These are phyloP conservation scores for Halcyon malimbica DNA, from an alignment of 2,113 vertebrate species.

Conservation along the genomic window DNA sequence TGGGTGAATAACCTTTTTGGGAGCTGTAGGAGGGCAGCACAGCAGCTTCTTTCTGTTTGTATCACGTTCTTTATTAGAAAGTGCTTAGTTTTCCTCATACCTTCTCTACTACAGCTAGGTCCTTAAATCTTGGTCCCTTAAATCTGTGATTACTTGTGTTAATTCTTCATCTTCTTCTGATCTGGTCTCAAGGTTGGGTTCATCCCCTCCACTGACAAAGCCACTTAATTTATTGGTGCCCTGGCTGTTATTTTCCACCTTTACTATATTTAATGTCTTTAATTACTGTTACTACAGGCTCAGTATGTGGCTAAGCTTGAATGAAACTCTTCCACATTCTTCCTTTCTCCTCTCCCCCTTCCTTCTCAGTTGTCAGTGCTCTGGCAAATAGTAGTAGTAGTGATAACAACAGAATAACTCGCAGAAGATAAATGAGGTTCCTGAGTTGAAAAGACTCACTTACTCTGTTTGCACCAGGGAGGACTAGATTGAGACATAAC, in stretches of 20 bases:
- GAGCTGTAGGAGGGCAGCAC: background rate
- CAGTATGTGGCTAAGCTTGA: background rate
- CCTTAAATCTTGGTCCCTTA: background rate
- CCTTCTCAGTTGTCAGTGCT: background rate
- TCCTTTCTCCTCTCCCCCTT: background rate
- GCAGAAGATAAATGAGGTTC: background rate
- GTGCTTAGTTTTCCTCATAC: background rate
- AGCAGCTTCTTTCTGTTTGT: background rate
- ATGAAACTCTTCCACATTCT: background rate
- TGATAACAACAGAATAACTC: background rate
- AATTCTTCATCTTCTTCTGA: background rate
- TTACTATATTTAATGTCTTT: background rate
- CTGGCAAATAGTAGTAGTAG: background rate
- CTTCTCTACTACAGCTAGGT: background rate
- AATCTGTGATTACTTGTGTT: background rate
- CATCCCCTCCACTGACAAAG: background rate
- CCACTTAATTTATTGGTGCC: background rate
- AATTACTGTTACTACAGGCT: background rate
- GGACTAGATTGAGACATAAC: constrained; percentile 26
- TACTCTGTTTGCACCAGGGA: background rate
- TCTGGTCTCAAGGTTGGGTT: background rate
- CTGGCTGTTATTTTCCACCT: background rate
- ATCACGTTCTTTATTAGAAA: background rate
- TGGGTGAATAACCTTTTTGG: rapidly evolving
- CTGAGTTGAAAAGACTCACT: background rate